Percentiles rank a stretch among this genome's conserved stretches.
phyloP scores from a whole-genome alignment of 2,113 vertebrate genomes.

The Clarias magur region DNA sequence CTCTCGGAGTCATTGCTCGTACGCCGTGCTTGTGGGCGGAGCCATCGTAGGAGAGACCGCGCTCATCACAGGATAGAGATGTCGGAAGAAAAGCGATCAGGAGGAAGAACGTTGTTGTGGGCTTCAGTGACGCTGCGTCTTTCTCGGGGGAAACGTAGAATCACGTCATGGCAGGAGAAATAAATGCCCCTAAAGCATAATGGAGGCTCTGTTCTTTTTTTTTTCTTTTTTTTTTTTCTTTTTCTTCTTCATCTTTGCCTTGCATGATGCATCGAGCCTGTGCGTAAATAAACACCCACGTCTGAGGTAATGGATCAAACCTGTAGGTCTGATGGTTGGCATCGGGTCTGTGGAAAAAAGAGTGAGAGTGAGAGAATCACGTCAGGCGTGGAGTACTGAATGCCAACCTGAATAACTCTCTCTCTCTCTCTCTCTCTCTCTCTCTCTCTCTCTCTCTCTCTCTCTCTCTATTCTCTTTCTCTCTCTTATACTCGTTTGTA shows the following conservation, averaged over 20 bases:
- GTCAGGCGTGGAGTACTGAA: background rate
- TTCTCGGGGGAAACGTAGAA: background rate
- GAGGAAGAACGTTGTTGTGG: background rate
- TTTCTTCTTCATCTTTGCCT: background rate
- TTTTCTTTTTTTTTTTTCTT: background rate
- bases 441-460: background rate
- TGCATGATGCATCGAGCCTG: background rate
- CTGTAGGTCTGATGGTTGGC: constrained; percentile 1
- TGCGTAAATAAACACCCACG: background rate
- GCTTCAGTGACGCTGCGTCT: background rate
- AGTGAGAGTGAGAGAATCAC: background rate
- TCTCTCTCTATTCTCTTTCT: background rate
- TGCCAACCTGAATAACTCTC: background rate
- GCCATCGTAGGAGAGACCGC: background rate
- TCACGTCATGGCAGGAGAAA: background rate
- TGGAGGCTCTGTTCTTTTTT: background rate
- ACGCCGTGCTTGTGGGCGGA: background rate
- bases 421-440: background rate
- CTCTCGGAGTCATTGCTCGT: background rate
- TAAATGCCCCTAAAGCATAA: background rate
- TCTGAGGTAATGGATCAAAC: constrained; percentile 1
- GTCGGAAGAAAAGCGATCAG: background rate
- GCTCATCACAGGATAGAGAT: background rate
- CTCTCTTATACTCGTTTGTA: background rate
- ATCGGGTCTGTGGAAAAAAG: background rate